Evolutionary conservation across 2,888 invertebrate species (phyloP).

Genomic region (Eupithecia pulchellata): DNA sequence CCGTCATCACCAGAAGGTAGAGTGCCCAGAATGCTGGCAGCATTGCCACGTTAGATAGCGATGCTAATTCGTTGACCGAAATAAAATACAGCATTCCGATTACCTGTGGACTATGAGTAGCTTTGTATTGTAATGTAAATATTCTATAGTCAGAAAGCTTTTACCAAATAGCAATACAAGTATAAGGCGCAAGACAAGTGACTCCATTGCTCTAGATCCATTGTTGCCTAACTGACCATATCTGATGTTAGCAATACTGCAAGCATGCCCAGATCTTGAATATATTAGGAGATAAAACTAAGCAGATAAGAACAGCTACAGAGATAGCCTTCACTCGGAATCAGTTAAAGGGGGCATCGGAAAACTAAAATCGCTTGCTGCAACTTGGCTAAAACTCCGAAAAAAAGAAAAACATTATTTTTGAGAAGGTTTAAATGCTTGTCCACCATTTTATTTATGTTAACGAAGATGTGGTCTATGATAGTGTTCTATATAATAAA

Average conservation of each 20-base stretch:
- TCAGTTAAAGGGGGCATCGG: neutral
- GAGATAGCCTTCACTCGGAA: neutral
- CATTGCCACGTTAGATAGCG: no score
- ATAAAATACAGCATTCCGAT: no score
- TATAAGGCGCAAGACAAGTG: conserved; percentile 45
- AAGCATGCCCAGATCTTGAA: conserved; percentile 24
- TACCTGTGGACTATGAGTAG: no score
- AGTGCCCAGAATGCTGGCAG: no score
- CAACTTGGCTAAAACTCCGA: neutral
- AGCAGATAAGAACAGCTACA: conserved; percentile 7
- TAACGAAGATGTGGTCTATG: no score
- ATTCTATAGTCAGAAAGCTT: neutral
- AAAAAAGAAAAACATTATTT: neutral
- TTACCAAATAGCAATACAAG: neutral
- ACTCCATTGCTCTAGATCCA: conserved; percentile 66
- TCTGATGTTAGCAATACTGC: conserved; percentile 54
- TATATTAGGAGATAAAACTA: conserved; percentile 17
- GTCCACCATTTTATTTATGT: no score
- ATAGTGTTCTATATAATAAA: no score
- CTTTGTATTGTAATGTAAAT: no score
- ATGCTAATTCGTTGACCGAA: no score
- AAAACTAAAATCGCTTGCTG: neutral
- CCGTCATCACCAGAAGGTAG: no score
- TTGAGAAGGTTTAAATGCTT: no score
- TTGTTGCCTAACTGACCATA: conserved; percentile 70